Conservation (phyloP, 2,888 invertebrate species). For the Machimus atricapillus region DNA sequence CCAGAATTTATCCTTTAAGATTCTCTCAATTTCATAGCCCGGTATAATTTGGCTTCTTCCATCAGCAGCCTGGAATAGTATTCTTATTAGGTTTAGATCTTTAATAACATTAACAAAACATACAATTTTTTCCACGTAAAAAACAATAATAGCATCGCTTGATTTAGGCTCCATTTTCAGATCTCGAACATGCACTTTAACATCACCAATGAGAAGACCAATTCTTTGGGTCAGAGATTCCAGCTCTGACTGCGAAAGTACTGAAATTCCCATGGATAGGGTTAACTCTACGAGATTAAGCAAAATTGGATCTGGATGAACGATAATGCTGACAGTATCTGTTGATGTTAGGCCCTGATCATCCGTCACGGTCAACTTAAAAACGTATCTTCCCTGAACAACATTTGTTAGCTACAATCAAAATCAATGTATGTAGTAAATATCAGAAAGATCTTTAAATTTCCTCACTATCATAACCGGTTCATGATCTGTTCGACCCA, state of each 20-base stretch:
- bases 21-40: slow-evolving; percentile 72
- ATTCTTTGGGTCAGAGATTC: slow-evolving; percentile 79
- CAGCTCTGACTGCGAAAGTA: slow-evolving; percentile 68
- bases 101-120: slow-evolving; percentile 50
- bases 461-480: slow-evolving; percentile 75
- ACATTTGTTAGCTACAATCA: slow-evolving; percentile 75
- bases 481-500: slow-evolving; percentile 77
- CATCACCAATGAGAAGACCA: slow-evolving; percentile 77
- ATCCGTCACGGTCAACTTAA: slow-evolving; percentile 87
- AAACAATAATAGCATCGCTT: slow-evolving; percentile 71
- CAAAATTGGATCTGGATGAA: slow-evolving; percentile 78
- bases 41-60: slow-evolving; percentile 60
- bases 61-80: slow-evolving; percentile 49
- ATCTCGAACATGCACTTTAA: slow-evolving; percentile 68
- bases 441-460: neutral
- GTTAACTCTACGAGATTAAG: slow-evolving; percentile 82
- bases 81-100: slow-evolving; percentile 39
- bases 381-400: slow-evolving; percentile 86
- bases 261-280: slow-evolving; percentile 75
- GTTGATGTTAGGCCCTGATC: slow-evolving; percentile 84
- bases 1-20: slow-evolving; percentile 72
- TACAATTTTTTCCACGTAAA: slow-evolving; percentile 71
- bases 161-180: slow-evolving; percentile 69
- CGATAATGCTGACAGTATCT: slow-evolving; percentile 84
- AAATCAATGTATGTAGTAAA: neutral